These are phyloP conservation scores for Pseudopodoces humilis DNA, from an alignment of 2,113 vertebrate species.

Conservation along the genomic window DNA sequence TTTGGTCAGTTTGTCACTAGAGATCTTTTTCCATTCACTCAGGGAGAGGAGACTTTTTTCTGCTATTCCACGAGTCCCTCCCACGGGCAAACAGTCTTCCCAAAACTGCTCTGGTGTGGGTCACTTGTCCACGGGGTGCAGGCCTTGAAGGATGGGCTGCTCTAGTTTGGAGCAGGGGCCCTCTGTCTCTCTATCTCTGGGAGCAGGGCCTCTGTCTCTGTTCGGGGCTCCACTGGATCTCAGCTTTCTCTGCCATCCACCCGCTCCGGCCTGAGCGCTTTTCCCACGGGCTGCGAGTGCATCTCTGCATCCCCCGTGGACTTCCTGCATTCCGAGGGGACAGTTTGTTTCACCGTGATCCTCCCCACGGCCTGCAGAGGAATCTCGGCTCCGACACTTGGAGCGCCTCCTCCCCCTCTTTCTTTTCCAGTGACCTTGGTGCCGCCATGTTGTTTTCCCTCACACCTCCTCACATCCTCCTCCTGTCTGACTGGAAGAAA, in stretches of 20 bases:
- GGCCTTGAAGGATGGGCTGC: background rate
- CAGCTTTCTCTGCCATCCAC: background rate
- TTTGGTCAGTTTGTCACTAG: background rate
- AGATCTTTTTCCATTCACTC: background rate
- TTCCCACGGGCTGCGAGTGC: background rate
- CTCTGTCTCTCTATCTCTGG: background rate
- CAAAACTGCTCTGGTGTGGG: background rate
- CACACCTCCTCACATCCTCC: background rate
- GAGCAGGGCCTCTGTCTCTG: background rate
- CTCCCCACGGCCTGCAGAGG: background rate
- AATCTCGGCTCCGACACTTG: background rate
- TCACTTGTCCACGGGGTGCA: background rate
- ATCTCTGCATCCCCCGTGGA: background rate
- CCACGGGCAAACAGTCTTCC: background rate
- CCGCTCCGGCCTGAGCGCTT: background rate
- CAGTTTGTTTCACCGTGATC: background rate
- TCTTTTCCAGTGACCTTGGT: background rate
- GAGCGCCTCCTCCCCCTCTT: background rate
- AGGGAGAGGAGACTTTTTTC: background rate
- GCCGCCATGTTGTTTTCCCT: background rate
- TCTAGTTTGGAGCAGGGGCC: background rate
- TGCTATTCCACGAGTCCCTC: fast-evolving
- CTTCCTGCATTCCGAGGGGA: background rate
- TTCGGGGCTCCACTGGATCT: background rate
- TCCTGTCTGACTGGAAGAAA: background rate